Evolutionary conservation across 2,888 invertebrate genomes (phyloP).

Genomic region (Mycalesis mineus): DNA sequence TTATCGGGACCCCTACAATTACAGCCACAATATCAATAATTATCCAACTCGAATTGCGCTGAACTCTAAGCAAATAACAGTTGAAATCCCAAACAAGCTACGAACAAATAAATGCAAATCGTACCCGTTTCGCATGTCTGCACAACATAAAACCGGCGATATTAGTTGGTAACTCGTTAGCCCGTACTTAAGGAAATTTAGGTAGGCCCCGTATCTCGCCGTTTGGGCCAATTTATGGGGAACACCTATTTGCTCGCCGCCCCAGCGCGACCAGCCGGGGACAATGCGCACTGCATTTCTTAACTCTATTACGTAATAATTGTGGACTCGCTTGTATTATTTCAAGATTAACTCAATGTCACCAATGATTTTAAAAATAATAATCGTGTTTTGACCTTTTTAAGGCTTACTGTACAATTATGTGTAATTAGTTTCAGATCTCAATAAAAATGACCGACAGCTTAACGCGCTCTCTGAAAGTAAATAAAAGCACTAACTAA

Average conservation of each 20-base stretch:
- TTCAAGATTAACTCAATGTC: no score
- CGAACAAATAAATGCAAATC: slow-evolving; percentile 44
- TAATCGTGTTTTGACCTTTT: no score
- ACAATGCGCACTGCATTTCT: slow-evolving; percentile 26
- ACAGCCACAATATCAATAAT: slow-evolving; percentile 25
- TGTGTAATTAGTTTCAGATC: no score
- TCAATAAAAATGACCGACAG: no score
- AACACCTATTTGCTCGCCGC: slow-evolving; percentile 35
- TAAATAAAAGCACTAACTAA: no score
- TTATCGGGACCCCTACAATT: slow-evolving; percentile 17
- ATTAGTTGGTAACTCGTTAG: slow-evolving; percentile 46
- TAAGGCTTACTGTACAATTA: no score
- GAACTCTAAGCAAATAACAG: slow-evolving; percentile 30
- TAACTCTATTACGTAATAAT: slow-evolving; percentile 26
- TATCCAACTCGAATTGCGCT: slow-evolving; percentile 18
- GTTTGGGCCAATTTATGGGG: slow-evolving; percentile 37
- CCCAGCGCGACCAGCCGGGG: slow-evolving; percentile 21
- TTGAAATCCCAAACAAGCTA: slow-evolving; percentile 34
- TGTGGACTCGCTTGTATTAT: background rate
- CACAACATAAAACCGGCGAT: slow-evolving; percentile 42
- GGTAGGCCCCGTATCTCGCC: slow-evolving; percentile 39
- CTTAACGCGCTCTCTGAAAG: no score
- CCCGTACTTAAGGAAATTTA: slow-evolving; percentile 47
- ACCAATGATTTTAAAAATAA: no score
- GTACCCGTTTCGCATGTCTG: slow-evolving; percentile 43